Percentiles rank a stretch among this genome's conserved stretches.
phyloP scores from a whole-genome alignment of 2,888 invertebrate genomes.

The Octonoba sinensis region DNA sequence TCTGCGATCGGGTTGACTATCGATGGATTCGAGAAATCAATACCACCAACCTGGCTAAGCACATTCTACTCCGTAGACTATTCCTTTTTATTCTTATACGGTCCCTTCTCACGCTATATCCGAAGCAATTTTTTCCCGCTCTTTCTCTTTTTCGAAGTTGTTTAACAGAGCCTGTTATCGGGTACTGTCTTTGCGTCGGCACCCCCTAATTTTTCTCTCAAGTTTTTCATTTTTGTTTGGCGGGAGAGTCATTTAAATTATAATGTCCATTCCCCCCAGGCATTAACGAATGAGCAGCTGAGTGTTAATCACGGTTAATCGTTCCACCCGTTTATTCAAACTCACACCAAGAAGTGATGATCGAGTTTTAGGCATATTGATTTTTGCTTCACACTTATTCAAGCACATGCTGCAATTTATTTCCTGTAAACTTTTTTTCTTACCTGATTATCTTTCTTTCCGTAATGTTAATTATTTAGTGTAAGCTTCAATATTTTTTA shows the following conservation, averaged over 20 bases:
- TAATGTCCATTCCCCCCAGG: constrained; percentile 21
- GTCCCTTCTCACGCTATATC: background rate
- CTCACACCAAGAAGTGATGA: constrained; percentile 22
- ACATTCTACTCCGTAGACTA: constrained; percentile 14
- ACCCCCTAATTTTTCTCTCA: background rate
- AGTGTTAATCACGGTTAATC: constrained; percentile 47
- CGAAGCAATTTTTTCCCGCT: constrained; percentile 5
- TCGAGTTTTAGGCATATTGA: constrained; percentile 42
- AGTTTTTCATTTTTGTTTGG: constrained; percentile 12
- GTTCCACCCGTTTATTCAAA: constrained; percentile 26
- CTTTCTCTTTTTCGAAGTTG: background rate
- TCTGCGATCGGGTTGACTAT: constrained; percentile 22
- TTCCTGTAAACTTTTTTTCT: no score
- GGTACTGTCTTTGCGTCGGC: background rate
- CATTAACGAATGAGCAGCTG: constrained; percentile 26
- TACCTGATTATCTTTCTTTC: no score
- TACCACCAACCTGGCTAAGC: constrained; percentile 47
- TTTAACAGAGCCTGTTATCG: constrained; percentile 6
- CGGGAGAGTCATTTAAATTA: constrained; percentile 31
- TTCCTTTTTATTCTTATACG: constrained; percentile 1
- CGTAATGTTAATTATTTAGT: no score
- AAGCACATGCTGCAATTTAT: no score
- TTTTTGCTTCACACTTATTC: background rate
- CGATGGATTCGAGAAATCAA: constrained; percentile 52
- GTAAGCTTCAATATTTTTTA: no score